A percentile compares a stretch with the other conserved stretches of the same genome.
These are phyloP conservation scores for Rallus crepitans DNA, from an alignment of 2,797 vertebrate genomes.

Conservation along the genomic window DNA sequence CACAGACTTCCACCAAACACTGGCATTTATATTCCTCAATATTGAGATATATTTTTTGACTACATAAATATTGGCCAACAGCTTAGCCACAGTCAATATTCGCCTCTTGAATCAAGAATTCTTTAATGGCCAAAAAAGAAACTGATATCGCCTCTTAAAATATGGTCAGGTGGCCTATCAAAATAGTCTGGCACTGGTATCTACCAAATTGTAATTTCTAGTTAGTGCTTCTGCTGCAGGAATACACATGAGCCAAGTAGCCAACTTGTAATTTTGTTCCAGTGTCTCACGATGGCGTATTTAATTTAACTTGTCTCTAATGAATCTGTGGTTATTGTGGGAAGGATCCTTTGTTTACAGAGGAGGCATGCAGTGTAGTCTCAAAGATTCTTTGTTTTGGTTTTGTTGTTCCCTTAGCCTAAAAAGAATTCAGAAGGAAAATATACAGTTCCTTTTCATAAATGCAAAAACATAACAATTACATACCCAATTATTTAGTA, in stretches of 20 bases:
- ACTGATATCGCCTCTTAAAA: slow-evolving; percentile 16
- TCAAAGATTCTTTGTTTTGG: neutral
- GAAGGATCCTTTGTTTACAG: neutral
- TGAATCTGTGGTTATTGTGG: neutral
- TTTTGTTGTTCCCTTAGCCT: neutral
- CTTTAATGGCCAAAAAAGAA: slow-evolving; percentile 41
- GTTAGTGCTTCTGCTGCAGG: neutral
- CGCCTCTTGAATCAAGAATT: slow-evolving; percentile 32
- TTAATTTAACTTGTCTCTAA: neutral
- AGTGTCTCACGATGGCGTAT: neutral
- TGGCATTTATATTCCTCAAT: slow-evolving; percentile 21
- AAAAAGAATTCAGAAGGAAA: slow-evolving; percentile 29
- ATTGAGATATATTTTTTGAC: slow-evolving; percentile 11
- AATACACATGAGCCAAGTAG: neutral
- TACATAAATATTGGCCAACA: slow-evolving; percentile 46
- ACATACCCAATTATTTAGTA: slow-evolving; percentile 76
- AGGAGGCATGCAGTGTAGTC: neutral
- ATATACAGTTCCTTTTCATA: slow-evolving; percentile 16
- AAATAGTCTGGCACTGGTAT: neutral
- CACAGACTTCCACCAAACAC: neutral
- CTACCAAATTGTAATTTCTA: slow-evolving; percentile 41
- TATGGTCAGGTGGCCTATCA: neutral
- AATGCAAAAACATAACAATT: slow-evolving; percentile 71
- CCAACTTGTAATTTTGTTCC: slow-evolving; percentile 19
- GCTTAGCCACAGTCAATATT: slow-evolving; percentile 47